phyloP scores from a whole-genome alignment of 2,797 vertebrate species.

The Molossus molossus region DNA sequence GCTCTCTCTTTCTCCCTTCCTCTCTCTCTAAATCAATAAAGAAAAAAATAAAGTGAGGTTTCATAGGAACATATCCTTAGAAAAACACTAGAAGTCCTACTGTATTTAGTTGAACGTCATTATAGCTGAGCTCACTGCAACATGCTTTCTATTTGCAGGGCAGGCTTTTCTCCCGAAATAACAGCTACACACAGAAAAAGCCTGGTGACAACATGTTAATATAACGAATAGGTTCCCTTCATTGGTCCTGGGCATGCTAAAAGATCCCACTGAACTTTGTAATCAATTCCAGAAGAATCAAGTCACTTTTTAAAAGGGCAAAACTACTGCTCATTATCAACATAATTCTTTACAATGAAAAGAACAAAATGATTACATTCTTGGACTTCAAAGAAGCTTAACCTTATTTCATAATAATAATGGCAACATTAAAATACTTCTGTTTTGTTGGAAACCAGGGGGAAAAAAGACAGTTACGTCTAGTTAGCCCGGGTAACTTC shows the following conservation, averaged over 20 bases:
- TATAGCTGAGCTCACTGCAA: background rate
- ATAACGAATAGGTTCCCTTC: background rate
- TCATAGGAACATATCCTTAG: background rate
- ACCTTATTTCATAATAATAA: background rate
- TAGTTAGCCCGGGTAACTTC: background rate
- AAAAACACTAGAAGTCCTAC: background rate
- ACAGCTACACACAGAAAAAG: background rate
- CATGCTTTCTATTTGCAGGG: background rate
- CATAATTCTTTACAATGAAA: background rate
- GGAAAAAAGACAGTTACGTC: background rate
- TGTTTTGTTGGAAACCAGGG: background rate
- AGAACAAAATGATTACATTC: background rate
- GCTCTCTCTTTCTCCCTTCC: no score
- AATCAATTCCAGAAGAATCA: background rate
- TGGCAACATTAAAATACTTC: background rate
- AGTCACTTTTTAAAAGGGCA: background rate
- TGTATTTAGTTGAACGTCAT: background rate
- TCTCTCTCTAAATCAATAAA: no score
- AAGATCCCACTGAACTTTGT: background rate
- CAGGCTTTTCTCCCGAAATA: background rate
- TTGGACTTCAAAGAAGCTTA: conserved; percentile 42
- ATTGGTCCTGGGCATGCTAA: background rate
- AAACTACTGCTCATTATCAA: background rate
- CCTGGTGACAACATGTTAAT: background rate
- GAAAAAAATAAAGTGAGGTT: background rate